phyloP scores from a whole-genome alignment of 2,888 invertebrate genomes.

The Plebejus melissa region DNA sequence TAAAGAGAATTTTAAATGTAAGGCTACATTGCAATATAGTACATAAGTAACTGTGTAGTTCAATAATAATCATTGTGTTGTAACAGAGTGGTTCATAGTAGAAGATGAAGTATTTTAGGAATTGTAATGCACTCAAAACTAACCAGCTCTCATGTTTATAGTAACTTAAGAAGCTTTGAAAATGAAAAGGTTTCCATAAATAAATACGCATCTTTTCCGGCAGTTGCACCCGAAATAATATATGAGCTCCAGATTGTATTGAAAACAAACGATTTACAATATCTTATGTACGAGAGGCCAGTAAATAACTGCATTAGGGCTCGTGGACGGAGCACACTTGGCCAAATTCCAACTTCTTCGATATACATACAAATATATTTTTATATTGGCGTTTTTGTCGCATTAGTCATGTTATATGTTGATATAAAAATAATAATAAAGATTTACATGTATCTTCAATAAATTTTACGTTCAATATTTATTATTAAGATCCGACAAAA shows the following conservation, averaged over 20 bases:
- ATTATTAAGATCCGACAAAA: background rate
- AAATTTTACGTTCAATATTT: background rate
- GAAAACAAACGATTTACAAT: constrained; percentile 29
- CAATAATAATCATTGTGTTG: no score
- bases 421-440: background rate
- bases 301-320: constrained; percentile 27
- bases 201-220: constrained; percentile 26
- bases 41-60: no score
- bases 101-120: no score
- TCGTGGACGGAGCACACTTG: constrained; percentile 28
- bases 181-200: constrained; percentile 23
- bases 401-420: constrained; percentile 15
- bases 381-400: constrained; percentile 26
- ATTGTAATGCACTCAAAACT: background rate
- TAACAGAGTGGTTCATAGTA: no score
- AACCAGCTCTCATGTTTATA: background rate
- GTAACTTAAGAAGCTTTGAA: background rate
- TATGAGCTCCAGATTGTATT: constrained; percentile 23
- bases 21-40: no score
- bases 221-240: constrained; percentile 21
- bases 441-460: no score
- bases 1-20: no score
- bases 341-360: constrained; percentile 26
- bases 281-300: constrained; percentile 23
- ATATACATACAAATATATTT: constrained; percentile 21